Conservation (phyloP, 2,888 invertebrate genomes). For the Disparrhopalites patrizii region DNA sequence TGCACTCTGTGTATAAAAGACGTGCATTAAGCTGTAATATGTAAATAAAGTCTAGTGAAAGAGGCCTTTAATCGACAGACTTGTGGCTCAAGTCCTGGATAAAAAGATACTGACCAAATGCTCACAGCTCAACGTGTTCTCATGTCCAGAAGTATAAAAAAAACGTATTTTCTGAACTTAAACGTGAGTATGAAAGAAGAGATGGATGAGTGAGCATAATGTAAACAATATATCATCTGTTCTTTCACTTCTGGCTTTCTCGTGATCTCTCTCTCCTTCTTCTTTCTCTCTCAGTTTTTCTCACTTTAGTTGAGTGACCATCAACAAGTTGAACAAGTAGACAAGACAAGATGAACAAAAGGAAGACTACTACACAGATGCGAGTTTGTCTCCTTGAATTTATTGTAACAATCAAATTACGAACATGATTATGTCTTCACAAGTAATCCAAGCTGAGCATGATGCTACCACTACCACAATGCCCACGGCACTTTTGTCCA, state of each 20-base stretch:
- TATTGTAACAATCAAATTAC: slow-evolving; percentile 3
- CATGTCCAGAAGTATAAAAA: no score
- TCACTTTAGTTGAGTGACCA: background rate
- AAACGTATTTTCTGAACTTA: no score
- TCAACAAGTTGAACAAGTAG: background rate
- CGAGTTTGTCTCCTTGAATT: background rate
- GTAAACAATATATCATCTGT: slow-evolving; percentile 6
- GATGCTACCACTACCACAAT: no score
- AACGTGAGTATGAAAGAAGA: background rate
- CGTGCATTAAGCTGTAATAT: no score
- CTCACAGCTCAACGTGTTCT: background rate
- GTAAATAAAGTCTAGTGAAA: no score
- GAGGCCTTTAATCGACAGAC: no score
- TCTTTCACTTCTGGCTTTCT: background rate
- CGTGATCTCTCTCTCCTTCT: no score
- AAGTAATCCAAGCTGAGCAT: no score
- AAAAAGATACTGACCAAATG: background rate
- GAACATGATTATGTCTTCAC: slow-evolving; percentile 5
- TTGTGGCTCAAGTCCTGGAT: no score
- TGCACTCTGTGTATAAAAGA: no score
- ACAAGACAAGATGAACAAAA: background rate
- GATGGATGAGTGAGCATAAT: background rate
- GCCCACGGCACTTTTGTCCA: no score
- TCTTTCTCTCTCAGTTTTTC: no score
- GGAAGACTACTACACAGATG: background rate